Conservation (phyloP, 1,140 invertebrate genomes). For the Macrostomum lignano region DNA sequence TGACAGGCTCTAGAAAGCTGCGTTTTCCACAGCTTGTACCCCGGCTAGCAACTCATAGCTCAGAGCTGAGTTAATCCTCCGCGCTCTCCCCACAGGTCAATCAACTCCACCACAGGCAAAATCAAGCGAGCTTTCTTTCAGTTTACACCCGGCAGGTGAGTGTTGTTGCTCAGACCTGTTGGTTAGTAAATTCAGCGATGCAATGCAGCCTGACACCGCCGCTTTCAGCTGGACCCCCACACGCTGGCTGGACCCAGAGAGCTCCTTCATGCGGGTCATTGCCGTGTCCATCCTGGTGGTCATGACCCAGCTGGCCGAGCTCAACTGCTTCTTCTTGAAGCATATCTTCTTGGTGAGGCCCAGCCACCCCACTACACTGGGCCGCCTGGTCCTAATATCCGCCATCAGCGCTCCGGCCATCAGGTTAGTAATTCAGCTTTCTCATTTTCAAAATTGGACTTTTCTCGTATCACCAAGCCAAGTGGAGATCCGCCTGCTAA, state of each 20-base stretch:
- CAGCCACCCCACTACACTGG: conserved; percentile 61
- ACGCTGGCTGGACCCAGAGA: conserved; percentile 75
- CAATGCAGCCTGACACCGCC: no score
- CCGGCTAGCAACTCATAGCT: no score
- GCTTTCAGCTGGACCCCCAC: conserved; percentile 59
- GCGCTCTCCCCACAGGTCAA: no score
- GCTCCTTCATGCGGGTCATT: conserved; percentile 69
- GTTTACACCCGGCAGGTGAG: conserved; percentile 53
- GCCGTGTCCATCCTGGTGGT: conserved; percentile 73
- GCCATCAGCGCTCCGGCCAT: conserved; percentile 83
- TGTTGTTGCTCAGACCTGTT: no score
- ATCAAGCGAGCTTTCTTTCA: conserved; percentile 77
- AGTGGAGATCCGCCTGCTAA: no score
- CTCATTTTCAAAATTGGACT: no score
- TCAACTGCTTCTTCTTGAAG: conserved; percentile 96
- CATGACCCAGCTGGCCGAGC: conserved; percentile 73
- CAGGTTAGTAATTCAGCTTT: conserved; percentile 33
- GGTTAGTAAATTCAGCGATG: no score
- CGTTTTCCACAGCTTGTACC: no score
- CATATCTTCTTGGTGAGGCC: conserved; percentile 92
- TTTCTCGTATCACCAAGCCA: no score
- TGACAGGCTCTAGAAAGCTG: no score
- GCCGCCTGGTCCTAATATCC: conserved; percentile 55
- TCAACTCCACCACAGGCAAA: conserved; percentile 74
- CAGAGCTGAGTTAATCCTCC: no score